A percentile compares a stretch with the other conserved stretches of the same genome.
These are phyloP conservation scores for Nothoprocta pentlandii DNA, from an alignment of 2,113 vertebrate genomes.

Conservation along the genomic window DNA sequence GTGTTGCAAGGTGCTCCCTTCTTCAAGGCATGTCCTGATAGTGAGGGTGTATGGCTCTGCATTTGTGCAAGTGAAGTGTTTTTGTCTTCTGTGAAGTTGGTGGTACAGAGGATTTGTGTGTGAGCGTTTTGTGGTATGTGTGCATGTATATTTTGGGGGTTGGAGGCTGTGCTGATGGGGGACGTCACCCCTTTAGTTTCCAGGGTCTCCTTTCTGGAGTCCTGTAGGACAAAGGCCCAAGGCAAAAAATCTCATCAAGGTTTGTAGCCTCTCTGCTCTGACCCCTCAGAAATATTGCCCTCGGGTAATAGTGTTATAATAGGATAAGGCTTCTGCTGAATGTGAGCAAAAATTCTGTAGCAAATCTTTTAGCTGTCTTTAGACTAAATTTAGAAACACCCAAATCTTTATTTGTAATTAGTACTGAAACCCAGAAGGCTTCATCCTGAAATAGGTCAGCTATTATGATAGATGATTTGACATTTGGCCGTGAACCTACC, in stretches of 20 bases:
- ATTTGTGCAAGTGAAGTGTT: background rate
- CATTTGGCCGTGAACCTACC: background rate
- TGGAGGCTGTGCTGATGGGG: background rate
- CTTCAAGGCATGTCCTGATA: background rate
- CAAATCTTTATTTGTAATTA: background rate
- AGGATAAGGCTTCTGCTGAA: background rate
- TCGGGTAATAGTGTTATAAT: background rate
- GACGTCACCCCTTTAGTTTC: background rate
- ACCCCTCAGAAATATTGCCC: background rate
- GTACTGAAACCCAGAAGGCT: background rate
- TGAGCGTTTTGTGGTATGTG: fast-evolving
- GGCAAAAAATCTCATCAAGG: background rate
- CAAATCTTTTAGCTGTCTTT: background rate
- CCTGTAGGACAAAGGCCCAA: background rate
- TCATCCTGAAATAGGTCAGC: background rate
- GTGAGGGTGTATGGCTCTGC: background rate
- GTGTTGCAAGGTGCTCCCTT: background rate
- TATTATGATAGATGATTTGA: background rate
- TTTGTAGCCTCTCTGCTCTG: background rate
- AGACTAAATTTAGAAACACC: background rate
- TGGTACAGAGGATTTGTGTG: background rate
- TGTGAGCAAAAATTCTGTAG: background rate
- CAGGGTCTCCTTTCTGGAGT: background rate
- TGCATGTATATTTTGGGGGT: background rate
- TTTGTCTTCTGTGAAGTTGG: background rate